Evolutionary conservation across 2,888 invertebrate species (phyloP).

Genomic region (Drepanosiphum platanoidis): DNA sequence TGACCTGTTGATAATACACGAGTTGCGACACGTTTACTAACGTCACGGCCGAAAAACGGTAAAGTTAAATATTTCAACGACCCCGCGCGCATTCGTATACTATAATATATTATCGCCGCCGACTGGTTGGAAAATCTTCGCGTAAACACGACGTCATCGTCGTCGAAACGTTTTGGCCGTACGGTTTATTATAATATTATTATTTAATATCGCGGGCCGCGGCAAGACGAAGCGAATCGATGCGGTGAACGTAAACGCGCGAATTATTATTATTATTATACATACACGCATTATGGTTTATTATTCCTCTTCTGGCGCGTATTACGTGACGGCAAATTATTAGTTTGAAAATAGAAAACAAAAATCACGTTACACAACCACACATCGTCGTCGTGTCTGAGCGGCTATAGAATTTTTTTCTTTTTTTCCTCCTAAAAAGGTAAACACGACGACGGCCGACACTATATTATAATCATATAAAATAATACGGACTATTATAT

Average conservation of each 20-base stretch:
- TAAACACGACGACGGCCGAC: neutral
- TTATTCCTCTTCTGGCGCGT: neutral
- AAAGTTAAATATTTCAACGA: too few species aligned
- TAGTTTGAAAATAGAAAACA: slow-evolving; percentile 24
- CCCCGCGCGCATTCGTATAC: too few species aligned
- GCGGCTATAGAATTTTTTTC: neutral
- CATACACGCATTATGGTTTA: neutral
- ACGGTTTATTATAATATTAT: neutral
- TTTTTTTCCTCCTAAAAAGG: neutral
- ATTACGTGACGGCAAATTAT: slow-evolving; percentile 28
- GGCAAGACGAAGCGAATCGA: neutral
- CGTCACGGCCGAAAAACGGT: too few species aligned
- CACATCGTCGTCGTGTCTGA: neutral
- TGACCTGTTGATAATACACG: too few species aligned
- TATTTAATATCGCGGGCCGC: neutral
- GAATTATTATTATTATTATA: neutral
- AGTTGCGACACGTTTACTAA: too few species aligned
- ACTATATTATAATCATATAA: neutral
- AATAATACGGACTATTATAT: neutral
- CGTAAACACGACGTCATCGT: too few species aligned
- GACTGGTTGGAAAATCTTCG: too few species aligned
- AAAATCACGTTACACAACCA: slow-evolving; percentile 22
- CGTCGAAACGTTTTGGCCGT: too few species aligned
- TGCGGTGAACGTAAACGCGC: neutral
- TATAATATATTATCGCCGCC: too few species aligned